Evolutionary conservation across 2,113 vertebrate species (phyloP).

Genomic region (Eolophus roseicapilla): DNA sequence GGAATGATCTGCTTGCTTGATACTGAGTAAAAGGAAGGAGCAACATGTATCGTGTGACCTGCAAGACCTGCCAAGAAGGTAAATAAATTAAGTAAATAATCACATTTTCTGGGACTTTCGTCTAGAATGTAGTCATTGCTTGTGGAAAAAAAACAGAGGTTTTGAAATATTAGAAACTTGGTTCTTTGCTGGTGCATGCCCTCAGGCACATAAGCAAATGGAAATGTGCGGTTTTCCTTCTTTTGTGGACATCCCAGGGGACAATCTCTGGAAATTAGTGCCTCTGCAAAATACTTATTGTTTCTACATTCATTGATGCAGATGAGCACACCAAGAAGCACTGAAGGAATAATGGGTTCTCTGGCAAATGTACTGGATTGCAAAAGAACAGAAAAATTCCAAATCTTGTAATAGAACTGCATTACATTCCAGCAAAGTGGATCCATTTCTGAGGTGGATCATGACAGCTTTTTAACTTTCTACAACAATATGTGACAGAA

Average conservation of each 20-base stretch:
- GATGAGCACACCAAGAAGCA: not conserved
- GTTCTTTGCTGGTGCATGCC: not conserved
- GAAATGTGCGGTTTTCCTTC: not conserved
- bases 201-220: not conserved
- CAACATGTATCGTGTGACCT: not conserved
- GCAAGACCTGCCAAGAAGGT: not conserved
- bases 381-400: not conserved
- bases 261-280: not conserved
- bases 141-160: not conserved
- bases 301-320: not conserved
- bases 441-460: conserved; percentile 55
- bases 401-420: conserved; percentile 12
- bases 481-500: conserved; percentile 59
- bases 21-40: not conserved
- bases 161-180: not conserved
- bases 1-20: not conserved
- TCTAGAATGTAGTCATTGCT: not conserved
- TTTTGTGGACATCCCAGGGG: not conserved
- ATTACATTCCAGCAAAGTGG: conserved; percentile 20
- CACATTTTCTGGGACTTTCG: not conserved
- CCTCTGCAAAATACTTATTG: not conserved
- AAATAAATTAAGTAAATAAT: conserved; percentile 9
- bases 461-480: conserved; percentile 58
- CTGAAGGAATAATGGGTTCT: not conserved
- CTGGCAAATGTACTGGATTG: not conserved